Percentiles rank a stretch among this genome's conserved stretches.
These are phyloP conservation scores for Eulemur rubriventer DNA, from an alignment of 2,797 vertebrate genomes.

Conservation along the genomic window DNA sequence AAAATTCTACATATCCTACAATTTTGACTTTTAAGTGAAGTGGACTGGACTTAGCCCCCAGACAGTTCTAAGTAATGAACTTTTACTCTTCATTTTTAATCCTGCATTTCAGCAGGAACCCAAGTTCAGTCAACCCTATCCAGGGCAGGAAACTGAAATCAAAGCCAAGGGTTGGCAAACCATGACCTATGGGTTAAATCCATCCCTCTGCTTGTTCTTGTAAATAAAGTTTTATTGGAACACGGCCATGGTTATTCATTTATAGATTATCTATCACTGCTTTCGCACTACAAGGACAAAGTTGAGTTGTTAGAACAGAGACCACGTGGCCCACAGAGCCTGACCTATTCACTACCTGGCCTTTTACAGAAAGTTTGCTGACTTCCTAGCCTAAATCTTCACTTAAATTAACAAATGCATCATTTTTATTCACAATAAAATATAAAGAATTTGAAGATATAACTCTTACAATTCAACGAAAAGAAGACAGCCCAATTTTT, in stretches of 20 bases:
- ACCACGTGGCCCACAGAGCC: neutral
- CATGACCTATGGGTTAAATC: neutral
- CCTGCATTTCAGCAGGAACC: neutral
- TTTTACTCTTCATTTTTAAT: neutral
- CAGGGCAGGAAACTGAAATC: neutral
- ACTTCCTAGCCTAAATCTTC: neutral
- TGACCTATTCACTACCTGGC: neutral
- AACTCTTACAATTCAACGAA: neutral
- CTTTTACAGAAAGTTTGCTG: neutral
- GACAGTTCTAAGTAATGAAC: neutral
- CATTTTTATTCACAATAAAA: slow-evolving; percentile 8
- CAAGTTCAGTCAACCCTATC: neutral
- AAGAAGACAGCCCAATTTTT: neutral
- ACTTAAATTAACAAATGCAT: neutral
- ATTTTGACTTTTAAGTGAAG: neutral
- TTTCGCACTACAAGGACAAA: neutral
- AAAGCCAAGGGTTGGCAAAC: neutral
- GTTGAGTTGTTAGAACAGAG: neutral
- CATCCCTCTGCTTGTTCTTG: neutral
- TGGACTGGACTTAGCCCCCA: neutral
- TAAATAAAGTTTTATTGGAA: slow-evolving; percentile 28
- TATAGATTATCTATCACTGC: neutral
- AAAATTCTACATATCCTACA: neutral
- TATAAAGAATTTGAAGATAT: neutral
- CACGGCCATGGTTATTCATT: neutral